Evolutionary conservation across 2,797 vertebrate genomes (phyloP).

Genomic region (Hozukius guyotensis): DNA sequence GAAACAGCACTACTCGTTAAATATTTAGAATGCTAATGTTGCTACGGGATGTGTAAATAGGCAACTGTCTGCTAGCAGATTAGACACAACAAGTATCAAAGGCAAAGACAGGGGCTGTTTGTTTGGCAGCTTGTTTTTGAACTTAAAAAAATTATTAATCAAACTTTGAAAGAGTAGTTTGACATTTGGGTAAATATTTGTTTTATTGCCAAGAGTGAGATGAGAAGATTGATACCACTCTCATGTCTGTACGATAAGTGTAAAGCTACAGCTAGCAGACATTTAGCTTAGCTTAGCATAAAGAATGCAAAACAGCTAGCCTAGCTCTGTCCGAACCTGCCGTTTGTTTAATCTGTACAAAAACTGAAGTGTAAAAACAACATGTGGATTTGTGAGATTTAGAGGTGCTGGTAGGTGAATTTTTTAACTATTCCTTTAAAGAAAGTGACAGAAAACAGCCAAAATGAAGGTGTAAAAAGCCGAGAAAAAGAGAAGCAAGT

Average conservation of each 20-base stretch:
- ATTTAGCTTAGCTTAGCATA: background rate
- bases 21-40: background rate
- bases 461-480: background rate
- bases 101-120: background rate
- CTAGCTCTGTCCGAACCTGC: background rate
- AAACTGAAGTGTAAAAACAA: background rate
- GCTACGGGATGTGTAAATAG: background rate
- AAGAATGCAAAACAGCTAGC: background rate
- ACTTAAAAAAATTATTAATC: background rate
- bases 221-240: background rate
- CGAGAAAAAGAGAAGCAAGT: background rate
- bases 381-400: background rate
- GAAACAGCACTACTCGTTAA: background rate
- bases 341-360: background rate
- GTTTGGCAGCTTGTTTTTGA: background rate
- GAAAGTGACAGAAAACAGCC: background rate
- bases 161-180: background rate
- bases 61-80: background rate
- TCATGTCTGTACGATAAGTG: background rate
- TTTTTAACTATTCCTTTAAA: background rate
- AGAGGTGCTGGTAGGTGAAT: background rate
- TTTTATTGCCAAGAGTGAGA: background rate
- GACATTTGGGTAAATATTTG: background rate
- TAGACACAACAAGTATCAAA: background rate
- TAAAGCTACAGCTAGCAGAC: background rate